Evolutionary conservation across 2,888 invertebrate genomes (phyloP).

Genomic region (Loripinus fragilis): DNA sequence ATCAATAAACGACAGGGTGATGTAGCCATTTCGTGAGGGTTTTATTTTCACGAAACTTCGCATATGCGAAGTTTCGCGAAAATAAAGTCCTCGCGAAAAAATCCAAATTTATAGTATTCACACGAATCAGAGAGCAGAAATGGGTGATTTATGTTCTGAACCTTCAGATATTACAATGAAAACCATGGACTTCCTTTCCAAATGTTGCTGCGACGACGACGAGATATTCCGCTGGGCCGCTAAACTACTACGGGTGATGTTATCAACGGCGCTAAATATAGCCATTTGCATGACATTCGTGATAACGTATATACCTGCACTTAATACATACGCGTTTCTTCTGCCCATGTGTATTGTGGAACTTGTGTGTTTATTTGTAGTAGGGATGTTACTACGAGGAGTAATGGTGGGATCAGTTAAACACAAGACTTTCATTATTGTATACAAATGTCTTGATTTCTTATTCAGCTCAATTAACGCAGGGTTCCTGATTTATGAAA

Average conservation of each 20-base stretch:
- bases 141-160: background rate
- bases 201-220: background rate
- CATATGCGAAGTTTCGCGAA: too few species aligned
- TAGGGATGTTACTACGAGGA: background rate
- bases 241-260: background rate
- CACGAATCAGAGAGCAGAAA: too few species aligned
- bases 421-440: background rate
- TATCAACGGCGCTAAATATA: conserved; percentile 10
- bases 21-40: too few species aligned
- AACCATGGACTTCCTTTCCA: background rate
- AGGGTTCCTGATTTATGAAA: background rate
- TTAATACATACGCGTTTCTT: background rate
- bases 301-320: background rate
- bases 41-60: too few species aligned
- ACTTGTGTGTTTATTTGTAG: background rate
- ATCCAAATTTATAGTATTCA: too few species aligned
- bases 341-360: background rate
- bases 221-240: background rate
- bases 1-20: too few species aligned
- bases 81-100: too few species aligned
- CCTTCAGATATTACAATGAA: background rate
- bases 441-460: background rate
- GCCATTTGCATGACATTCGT: background rate
- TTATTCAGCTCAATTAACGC: background rate
- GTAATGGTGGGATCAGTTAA: background rate